Evolutionary conservation across 2,888 invertebrate genomes (phyloP), one percentile per base, ranked within the genome.

Genomic region (Meandrusa payeni): DNA sequence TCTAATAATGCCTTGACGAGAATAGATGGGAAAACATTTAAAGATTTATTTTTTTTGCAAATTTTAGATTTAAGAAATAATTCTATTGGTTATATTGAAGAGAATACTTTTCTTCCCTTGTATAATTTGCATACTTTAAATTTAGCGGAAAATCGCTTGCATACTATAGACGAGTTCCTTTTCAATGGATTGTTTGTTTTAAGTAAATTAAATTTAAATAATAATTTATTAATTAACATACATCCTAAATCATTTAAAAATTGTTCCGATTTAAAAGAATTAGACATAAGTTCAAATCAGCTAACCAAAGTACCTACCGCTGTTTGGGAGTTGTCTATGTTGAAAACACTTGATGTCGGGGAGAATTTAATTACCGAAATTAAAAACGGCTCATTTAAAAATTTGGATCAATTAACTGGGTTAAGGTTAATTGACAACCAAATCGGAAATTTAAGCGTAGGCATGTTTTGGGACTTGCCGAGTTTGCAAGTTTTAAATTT

Each of bases 61-160:
- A 95, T 95, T 55, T 90, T 97, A 60, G 94, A 95, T 80, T 89
- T 97, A 74, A 91, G 93, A 60, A 95, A 95, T 73, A 97, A 97
- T 70, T 94, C 94, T 9, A 95, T 97, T 54, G 94, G 94, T 23
- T 94, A 93, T 62, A 93, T 96, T 63, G 95, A 95, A 78, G 94
- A 95, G 59, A 95, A 95, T 64, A 94, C 96, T 38, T 97, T 97
- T 67, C 82, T 94, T 58, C 94, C 96, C 5, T 89, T 97, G 43
- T 95, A 96, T 80, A 96, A 97, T 81, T 89, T 97, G 56, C 95
- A 96, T 76, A 95, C 96, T 1, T 83, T 97, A 46, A 97, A 96
- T 76, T 85, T 97, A 60, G 95, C 96, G 26, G 94, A 96, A 77
- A 97, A 97, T 76, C 91, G 94, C 41, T 88, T 97, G 44, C 94